Evolutionary conservation across 2,113 vertebrate genomes (phyloP).

Genomic region (Amphilophus citrinellus): DNA sequence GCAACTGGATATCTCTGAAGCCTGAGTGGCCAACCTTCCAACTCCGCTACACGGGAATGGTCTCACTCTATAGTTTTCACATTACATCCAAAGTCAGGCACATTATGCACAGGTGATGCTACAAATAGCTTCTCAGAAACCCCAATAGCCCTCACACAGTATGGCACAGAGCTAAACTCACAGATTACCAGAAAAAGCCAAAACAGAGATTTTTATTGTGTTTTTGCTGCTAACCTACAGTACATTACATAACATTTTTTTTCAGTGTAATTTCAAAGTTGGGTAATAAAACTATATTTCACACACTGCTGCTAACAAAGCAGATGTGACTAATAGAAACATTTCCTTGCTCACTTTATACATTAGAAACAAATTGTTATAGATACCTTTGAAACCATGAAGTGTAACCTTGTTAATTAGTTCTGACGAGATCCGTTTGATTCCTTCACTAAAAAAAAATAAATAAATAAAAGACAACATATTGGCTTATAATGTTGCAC

Average conservation of each 20-base stretch:
- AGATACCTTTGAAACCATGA: slow-evolving; percentile 39
- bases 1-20: not conserved
- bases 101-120: slow-evolving; percentile 18
- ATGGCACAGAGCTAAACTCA: slow-evolving; percentile 43
- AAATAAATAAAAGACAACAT: slow-evolving; percentile 4
- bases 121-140: slow-evolving; percentile 9
- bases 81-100: slow-evolving; percentile 36
- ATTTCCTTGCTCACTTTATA: slow-evolving; percentile 22
- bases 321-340: slow-evolving; percentile 45
- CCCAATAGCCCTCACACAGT: slow-evolving; percentile 2
- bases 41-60: not conserved
- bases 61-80: slow-evolving; percentile 17
- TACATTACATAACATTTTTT: slow-evolving; percentile 22
- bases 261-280: slow-evolving; percentile 29
- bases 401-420: slow-evolving; percentile 47
- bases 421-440: slow-evolving; percentile 31
- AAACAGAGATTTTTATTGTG: slow-evolving; percentile 9
- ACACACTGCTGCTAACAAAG: slow-evolving; percentile 25
- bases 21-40: slow-evolving; percentile 15
- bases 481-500: slow-evolving; percentile 60
- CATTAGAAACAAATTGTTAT: slow-evolving; percentile 38
- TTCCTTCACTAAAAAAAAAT: slow-evolving; percentile 29
- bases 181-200: slow-evolving; percentile 29
- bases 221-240: slow-evolving; percentile 1
- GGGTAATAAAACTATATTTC: slow-evolving; percentile 20